phyloP scores from a whole-genome alignment of 1,140 invertebrate genomes.

The Cotesia typhae region DNA sequence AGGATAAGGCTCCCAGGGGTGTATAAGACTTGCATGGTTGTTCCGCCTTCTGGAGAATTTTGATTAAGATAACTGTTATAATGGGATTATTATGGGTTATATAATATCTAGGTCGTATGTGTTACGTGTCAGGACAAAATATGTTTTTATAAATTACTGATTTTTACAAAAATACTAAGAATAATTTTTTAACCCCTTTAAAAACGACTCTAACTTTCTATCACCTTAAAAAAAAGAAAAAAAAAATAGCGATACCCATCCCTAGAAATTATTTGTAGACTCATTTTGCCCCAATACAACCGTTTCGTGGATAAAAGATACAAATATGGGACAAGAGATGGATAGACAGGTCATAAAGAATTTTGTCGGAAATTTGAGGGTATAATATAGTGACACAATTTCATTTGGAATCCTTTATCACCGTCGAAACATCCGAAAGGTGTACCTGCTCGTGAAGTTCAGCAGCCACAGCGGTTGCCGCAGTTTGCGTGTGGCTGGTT shows the following conservation, averaged over 20 bases:
- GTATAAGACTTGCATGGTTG: conserved; percentile 75
- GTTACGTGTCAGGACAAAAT: neutral
- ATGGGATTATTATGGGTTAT: neutral
- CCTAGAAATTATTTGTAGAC: no score
- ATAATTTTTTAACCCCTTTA: no score
- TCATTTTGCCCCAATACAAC: no score
- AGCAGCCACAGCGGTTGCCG: conserved; percentile 77
- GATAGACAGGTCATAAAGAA: neutral
- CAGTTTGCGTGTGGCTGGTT: conserved; percentile 80
- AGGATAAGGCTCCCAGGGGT: conserved; percentile 83
- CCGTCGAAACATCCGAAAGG: conserved; percentile 9
- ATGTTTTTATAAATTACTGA: no score
- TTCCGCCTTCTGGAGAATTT: conserved; percentile 53
- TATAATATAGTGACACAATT: no score
- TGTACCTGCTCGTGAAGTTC: conserved; percentile 68
- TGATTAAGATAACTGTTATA: conserved; percentile 20
- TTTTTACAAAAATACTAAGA: no score
- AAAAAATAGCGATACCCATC: no score
- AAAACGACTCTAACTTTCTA: no score
- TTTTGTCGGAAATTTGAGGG: neutral
- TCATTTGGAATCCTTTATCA: conserved; percentile 16
- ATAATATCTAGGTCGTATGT: neutral
- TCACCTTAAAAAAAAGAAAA: no score
- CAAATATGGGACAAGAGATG: no score
- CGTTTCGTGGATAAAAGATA: no score